Evolutionary conservation across 2,113 vertebrate species (phyloP).

Genomic region (Bubo blakistoni): DNA sequence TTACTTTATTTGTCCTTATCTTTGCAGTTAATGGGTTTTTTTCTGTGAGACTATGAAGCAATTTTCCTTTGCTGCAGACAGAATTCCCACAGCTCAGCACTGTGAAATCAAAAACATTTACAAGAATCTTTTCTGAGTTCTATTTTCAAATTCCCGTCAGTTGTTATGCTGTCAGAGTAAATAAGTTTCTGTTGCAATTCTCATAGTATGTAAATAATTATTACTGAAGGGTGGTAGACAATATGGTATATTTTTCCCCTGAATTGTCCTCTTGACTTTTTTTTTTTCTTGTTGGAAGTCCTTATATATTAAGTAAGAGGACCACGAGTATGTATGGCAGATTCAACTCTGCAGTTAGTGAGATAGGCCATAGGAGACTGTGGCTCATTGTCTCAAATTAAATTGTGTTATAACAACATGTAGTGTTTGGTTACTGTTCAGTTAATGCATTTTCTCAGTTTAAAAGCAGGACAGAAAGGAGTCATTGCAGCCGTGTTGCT

Average conservation of each 20-base stretch:
- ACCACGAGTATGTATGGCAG: neutral
- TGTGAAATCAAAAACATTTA: neutral
- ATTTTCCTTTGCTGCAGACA: neutral
- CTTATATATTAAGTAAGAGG: neutral
- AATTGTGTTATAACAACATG: neutral
- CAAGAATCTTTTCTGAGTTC: neutral
- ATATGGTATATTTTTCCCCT: neutral
- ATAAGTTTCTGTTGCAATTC: neutral
- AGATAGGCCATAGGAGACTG: neutral
- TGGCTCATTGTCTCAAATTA: neutral
- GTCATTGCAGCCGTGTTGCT: neutral
- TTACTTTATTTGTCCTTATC: neutral
- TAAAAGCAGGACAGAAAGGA: neutral
- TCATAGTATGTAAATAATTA: neutral
- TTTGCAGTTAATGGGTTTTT: neutral
- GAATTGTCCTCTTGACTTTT: neutral
- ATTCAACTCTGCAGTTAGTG: neutral
- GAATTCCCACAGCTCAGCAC: neutral
- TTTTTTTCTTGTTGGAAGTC: neutral
- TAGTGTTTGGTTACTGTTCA: neutral
- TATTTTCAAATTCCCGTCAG: neutral
- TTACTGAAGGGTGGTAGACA: neutral
- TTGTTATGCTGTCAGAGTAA: neutral
- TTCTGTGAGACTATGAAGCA: neutral
- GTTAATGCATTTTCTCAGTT: neutral